Base-by-base conservation (phyloP, 2,113 vertebrate genomes). In the Megalops atlanticus region DNA sequence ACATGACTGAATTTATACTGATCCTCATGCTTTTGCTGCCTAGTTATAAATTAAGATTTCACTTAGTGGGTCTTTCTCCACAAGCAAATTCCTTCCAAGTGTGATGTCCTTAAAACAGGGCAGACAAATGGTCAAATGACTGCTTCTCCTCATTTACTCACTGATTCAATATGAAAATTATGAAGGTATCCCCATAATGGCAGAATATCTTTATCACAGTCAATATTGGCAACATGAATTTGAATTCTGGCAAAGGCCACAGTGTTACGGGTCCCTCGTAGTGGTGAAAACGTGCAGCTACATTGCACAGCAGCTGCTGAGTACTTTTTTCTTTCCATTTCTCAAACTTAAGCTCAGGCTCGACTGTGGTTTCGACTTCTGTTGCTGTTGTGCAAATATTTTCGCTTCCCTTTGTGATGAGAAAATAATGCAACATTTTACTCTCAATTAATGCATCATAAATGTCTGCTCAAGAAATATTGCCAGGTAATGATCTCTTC, bases 381-480 rank as follows among this genome's bases (percentile, higher is more conserved):
- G 83, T 33, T 81, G 80, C 41, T 87, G 52, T 27, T 74, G 89
- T 5, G 77, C 87, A 1, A 72, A 87, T 80, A 88, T 93, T 81
- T 95, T 95, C 2, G 89, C 89, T 72, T 92, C 92, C 84, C 93
- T 94, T 73, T 94, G 72, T 54, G 69, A 33, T 40, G 21, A 49
- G 54, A n/a, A 49, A 21, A 54, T 70, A 49, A n/a, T n/a, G n/a
- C n/a, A n/a, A n/a, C n/a, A n/a, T n/a, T n/a, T n/a, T n/a, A n/a
- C n/a, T n/a, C n/a, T n/a, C n/a, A n/a, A n/a, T n/a, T n/a, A n/a
- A n/a, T n/a, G n/a, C n/a, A n/a, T n/a, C n/a, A n/a, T n/a, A n/a
- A n/a, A n/a, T n/a, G n/a, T n/a, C n/a, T n/a, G n/a, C n/a, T n/a
- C n/a, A n/a, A n/a, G n/a, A n/a, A n/a, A n/a, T n/a, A n/a, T n/a